phyloP scores from a whole-genome alignment of 2,113 vertebrate species.

The Engraulis encrasicolus region DNA sequence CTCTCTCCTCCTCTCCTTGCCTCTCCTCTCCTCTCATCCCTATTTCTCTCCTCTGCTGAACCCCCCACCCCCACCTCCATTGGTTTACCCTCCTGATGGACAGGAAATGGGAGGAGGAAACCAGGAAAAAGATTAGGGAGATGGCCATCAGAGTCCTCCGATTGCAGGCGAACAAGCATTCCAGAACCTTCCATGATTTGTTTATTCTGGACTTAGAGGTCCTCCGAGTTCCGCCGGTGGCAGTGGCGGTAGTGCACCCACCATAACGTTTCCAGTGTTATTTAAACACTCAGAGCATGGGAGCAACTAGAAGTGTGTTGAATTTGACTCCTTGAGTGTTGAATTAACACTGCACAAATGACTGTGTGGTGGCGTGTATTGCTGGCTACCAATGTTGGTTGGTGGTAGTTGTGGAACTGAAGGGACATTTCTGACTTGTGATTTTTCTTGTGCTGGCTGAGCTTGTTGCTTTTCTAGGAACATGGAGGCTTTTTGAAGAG shows the following conservation, averaged over 20 bases:
- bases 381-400: no score
- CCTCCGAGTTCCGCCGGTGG: slow-evolving; percentile 10
- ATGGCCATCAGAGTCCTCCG: slow-evolving; percentile 55
- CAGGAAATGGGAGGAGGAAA: slow-evolving; percentile 49
- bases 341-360: no score
- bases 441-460: no score
- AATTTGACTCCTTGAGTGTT: no score
- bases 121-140: slow-evolving; percentile 52
- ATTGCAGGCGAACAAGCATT: not conserved
- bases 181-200: not conserved
- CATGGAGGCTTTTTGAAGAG: not conserved
- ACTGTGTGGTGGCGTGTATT: no score
- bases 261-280: no score
- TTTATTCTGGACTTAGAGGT: not conserved
- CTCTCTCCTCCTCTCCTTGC: not conserved
- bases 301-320: no score
- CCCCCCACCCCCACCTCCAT: not conserved
- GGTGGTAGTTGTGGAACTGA: no score
- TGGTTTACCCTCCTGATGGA: slow-evolving; percentile 36
- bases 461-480: no score
- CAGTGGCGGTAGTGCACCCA: not conserved
- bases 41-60: not conserved
- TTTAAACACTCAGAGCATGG: no score
- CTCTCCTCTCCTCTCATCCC: no score
- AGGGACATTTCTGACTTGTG: no score